Evolutionary conservation across 1,140 invertebrate species (phyloP), one percentile per base, ranked within the genome.

Genomic region (Drosophila prosaltans): DNA sequence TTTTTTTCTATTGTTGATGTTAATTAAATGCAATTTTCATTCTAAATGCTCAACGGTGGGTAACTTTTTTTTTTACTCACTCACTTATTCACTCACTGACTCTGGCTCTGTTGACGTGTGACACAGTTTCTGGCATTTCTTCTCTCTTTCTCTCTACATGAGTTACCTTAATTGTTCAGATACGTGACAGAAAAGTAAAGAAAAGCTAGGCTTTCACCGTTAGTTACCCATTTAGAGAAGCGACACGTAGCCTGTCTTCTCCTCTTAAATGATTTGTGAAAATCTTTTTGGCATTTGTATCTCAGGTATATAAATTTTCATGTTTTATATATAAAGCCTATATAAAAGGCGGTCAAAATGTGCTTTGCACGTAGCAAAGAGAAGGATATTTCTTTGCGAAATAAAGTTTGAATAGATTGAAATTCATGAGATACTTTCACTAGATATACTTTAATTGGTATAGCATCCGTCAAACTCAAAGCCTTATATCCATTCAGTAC

Each of bases 141-240:
- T 9, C 2, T 48, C 7, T 51, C 21, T 48, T 16, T 16, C 16
- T 16, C 16, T 16, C 16, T 16, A 16, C 45, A 45, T 24, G 73
- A 77, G 74, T 77, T 77, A 55, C 67, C 73, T 65, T 77, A 77
- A 77, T 77, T 77, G 74, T 77, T 77, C 73, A 71, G 45, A 51
- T 77, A 77, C 74, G 73, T 77, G 74, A 77, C 74, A 77, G 55
- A 76, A 51, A 51, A 51, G 45, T 51, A 51, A 51, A 51, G 45
- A 51, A 51, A 51, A 51, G 45, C 45, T 9, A 51, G 45, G 45
- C 45, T 51, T 51, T 51, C 45, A 51, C 45, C 45, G 45, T 51
- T 51, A 51, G 45, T 11, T 48, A 16, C 45, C 45, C 45, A 48
- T 48, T 48, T 48, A 26, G 45, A 24, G 45, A 51, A 21, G 45